phyloP scores from a whole-genome alignment of 2,888 invertebrate genomes.

The Synanthedon vespiformis region DNA sequence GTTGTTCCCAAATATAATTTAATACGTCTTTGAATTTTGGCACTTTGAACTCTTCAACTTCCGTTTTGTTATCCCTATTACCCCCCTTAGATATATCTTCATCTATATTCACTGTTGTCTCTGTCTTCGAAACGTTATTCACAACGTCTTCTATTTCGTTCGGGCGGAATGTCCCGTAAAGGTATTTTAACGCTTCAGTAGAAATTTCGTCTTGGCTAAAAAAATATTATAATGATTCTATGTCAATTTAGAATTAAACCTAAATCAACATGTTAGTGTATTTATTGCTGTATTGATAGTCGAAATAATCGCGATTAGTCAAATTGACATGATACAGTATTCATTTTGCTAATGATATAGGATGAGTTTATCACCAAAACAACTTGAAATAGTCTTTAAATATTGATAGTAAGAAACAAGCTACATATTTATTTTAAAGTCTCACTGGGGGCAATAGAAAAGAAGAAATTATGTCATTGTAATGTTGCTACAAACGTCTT shows the following conservation, averaged over 20 bases:
- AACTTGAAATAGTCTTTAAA: no score
- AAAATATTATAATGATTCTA: not conserved
- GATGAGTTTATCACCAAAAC: no score
- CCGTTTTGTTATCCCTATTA: constrained; percentile 36
- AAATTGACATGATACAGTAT: no score
- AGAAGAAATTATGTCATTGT: no score
- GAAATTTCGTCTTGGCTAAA: constrained; percentile 80
- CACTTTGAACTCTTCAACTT: constrained; percentile 51
- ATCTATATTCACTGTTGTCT: constrained; percentile 34
- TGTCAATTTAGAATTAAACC: no score
- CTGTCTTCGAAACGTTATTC: constrained; percentile 53
- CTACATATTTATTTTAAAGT: no score
- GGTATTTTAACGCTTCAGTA: constrained; percentile 77
- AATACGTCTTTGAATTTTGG: constrained; percentile 82
- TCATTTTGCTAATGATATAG: no score
- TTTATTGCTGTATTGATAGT: not conserved
- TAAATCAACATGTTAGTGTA: no score
- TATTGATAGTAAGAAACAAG: no score
- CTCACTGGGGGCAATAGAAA: no score
- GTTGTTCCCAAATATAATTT: constrained; percentile 76
- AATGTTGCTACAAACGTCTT: constrained; percentile 16
- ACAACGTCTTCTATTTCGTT: constrained; percentile 61
- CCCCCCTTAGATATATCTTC: constrained; percentile 52
- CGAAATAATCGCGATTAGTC: no score
- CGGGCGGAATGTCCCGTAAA: constrained; percentile 77